Base-by-base conservation (phyloP, 2,888 invertebrate genomes). In the Monopis laevigella region DNA sequence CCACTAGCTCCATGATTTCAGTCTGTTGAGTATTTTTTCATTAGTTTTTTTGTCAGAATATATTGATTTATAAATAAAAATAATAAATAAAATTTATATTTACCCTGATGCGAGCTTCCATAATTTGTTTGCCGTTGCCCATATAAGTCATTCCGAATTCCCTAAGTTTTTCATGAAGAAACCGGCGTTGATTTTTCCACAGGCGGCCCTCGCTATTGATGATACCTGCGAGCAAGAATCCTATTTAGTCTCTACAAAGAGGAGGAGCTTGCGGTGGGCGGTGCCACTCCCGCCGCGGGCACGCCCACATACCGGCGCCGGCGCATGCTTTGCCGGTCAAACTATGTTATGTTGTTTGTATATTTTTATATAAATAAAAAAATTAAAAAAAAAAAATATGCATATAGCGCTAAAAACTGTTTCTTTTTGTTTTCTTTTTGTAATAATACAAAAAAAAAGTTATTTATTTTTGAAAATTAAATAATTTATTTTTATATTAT, bases 181-280 rank as follows among this genome's bases (percentile, higher is more conserved):
- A 96, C 49, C 89, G 86, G 44, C 95, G 84, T 64, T 96, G 94
- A 55, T 89, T 92, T 67, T 93, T 93, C 96, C 96, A 96, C 54
- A 95, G 78, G 50, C 88, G 87, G 46, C 95, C 95, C 51, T 91
- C 91, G 54, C 92, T 90, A 69, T 96, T 95, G 59, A 95, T 87
- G 53, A 96, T 89, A 53, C 96, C 96, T 95, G 82, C 39, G 70
- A 60, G 58, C 53, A 13, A 36, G 36, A 36, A 21, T 21, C 19
- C 19, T 21, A 21, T 36, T 36, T 2, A 5, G 13, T 11, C 18
- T 36, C 8, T 36, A 16, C n/a, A 11, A 27, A 35, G 24, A 35
- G 41, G 34, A 34, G 30, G 35, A 11, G 34, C 34, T 29, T 21
- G 64, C 56, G 52, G 67, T 67, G 68, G 71, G 75, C 66, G 72